Conservation (phyloP, 1,140 invertebrate genomes). For the Brachionus plicatilis region DNA sequence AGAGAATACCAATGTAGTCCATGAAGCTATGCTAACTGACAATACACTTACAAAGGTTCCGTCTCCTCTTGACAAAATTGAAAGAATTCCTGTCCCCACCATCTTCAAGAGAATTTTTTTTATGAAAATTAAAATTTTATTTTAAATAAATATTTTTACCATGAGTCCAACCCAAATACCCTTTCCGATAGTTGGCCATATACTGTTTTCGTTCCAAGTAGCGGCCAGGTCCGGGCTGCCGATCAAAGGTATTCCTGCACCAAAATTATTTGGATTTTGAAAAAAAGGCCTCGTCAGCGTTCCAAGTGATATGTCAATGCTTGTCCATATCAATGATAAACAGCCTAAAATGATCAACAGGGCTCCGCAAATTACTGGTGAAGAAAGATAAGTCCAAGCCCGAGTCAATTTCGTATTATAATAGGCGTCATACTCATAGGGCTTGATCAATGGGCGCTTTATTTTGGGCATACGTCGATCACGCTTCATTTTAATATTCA, state of each 20-base stretch:
- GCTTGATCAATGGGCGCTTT: neutral
- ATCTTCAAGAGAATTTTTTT: neutral
- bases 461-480: neutral
- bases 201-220: conserved; percentile 27
- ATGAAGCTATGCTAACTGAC: neutral
- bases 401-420: neutral
- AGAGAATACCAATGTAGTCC: conserved; percentile 14
- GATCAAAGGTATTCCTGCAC: neutral
- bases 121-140: neutral
- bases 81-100: neutral
- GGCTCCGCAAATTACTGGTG: neutral
- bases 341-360: neutral
- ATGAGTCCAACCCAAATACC: conserved; percentile 26
- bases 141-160: neutral
- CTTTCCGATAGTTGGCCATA: conserved; percentile 39
- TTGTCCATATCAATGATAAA: neutral
- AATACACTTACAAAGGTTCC: neutral
- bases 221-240: neutral
- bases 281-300: neutral
- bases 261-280: conserved; percentile 7
- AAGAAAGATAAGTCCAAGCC: neutral
- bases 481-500: neutral
- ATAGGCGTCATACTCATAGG: neutral
- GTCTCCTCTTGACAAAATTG: neutral
- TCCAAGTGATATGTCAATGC: neutral